Evolutionary conservation across 2,888 invertebrate genomes (phyloP).

Genomic region (Electrophaes corylata): DNA sequence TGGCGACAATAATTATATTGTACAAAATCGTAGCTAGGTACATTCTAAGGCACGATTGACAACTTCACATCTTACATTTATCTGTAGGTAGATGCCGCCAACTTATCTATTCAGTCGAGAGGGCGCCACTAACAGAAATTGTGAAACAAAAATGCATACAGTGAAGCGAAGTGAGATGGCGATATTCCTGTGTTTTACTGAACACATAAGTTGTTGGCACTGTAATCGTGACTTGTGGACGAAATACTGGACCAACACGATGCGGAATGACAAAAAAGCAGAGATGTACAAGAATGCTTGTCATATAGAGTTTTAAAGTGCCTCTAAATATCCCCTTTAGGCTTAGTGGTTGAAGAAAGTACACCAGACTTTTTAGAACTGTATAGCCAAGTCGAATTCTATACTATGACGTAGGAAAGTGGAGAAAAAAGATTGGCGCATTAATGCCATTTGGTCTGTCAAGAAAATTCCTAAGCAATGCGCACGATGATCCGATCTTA

Average conservation of each 20-base stretch:
- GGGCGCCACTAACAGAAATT: not conserved
- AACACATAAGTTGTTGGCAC: not conserved
- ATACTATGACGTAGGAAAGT: too few species aligned
- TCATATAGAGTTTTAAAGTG: not conserved
- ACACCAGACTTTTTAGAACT: not conserved
- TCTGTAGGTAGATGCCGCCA: not conserved
- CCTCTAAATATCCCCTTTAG: not conserved
- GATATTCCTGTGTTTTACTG: not conserved
- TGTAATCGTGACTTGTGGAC: slow-evolving; percentile 20
- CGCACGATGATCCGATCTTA: too few species aligned
- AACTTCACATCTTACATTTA: slow-evolving; percentile 51
- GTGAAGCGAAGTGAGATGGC: not conserved
- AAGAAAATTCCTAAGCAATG: not conserved
- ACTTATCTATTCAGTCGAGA: not conserved
- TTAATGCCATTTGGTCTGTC: not conserved
- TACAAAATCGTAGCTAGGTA: slow-evolving; percentile 49
- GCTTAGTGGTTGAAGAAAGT: not conserved
- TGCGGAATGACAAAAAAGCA: not conserved
- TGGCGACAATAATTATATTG: slow-evolving; percentile 52
- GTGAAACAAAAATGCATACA: not conserved
- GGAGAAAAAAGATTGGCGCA: too few species aligned
- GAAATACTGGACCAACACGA: slow-evolving; percentile 30
- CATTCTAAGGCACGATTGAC: slow-evolving; percentile 72
- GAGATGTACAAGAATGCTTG: not conserved
- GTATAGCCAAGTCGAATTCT: not conserved